Evolutionary conservation across 2,113 vertebrate genomes (phyloP).

Genomic region (Ariopsis seemanni): DNA sequence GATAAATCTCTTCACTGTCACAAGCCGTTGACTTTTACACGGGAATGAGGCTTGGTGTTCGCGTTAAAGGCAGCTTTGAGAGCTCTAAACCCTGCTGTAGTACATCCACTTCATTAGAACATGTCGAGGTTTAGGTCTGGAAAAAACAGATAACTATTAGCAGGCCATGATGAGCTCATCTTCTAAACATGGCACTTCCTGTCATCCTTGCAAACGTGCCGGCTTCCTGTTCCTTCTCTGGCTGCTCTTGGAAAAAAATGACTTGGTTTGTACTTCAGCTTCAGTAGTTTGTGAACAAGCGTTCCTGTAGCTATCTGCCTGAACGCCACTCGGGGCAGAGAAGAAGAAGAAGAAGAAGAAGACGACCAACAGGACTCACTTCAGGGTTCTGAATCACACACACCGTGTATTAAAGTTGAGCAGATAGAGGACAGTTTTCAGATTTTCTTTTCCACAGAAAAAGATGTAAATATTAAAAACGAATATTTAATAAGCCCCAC

Average conservation of each 20-base stretch:
- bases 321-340: too few species aligned
- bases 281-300: not conserved
- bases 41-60: not conserved
- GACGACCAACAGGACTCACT: not conserved
- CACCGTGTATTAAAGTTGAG: not conserved
- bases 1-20: conserved; percentile 17
- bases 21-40: conserved; percentile 3
- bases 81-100: not conserved
- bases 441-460: not conserved
- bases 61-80: not conserved
- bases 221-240: conserved; percentile 53
- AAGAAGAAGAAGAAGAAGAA: not conserved
- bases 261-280: not conserved
- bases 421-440: not conserved
- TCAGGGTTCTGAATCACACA: not conserved
- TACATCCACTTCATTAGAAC: not conserved
- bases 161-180: conserved; percentile 49
- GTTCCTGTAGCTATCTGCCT: not conserved
- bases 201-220: conserved; percentile 61
- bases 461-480: not conserved
- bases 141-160: not conserved
- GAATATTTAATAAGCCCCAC: not conserved
- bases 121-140: not conserved
- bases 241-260: not conserved
- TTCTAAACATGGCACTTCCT: conserved; percentile 72